phyloP scores from a whole-genome alignment of 2,888 invertebrate genomes.

The Ferrisia virgata region DNA sequence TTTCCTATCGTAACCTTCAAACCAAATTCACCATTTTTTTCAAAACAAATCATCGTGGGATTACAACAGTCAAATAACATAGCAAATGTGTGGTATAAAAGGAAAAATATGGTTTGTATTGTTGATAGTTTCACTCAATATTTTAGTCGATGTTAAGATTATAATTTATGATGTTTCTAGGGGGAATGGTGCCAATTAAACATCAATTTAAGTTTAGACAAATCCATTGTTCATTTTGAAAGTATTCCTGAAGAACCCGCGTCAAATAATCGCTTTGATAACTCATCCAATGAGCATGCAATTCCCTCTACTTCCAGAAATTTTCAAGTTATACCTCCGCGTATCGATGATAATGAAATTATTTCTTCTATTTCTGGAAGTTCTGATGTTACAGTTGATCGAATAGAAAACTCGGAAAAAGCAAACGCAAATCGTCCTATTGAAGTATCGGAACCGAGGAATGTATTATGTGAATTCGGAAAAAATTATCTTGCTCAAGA shows the following conservation, averaged over 20 bases:
- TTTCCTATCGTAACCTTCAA: not conserved
- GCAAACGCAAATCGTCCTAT: not conserved
- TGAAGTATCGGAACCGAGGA: not conserved
- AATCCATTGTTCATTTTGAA: not conserved
- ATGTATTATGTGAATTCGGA: not conserved
- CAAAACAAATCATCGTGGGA: not conserved
- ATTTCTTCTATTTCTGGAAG: not conserved
- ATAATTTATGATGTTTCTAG: not conserved
- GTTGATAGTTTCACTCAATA: not conserved
- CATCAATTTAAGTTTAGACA: not conserved
- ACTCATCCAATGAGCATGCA: not conserved
- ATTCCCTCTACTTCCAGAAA: not conserved
- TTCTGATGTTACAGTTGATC: not conserved
- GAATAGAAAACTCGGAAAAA: not conserved
- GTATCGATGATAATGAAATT: not conserved
- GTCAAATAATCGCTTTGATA: not conserved
- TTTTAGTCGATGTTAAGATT: not conserved
- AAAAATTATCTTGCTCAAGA: not conserved
- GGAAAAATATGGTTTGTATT: not conserved
- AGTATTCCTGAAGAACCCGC: not conserved
- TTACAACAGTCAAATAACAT: not conserved
- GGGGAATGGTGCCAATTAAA: not conserved
- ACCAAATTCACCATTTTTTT: not conserved
- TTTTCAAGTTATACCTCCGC: not conserved
- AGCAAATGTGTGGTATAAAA: not conserved